Base-by-base conservation (phyloP, 2,888 invertebrate genomes). In the Agrenia bidenticulata region DNA sequence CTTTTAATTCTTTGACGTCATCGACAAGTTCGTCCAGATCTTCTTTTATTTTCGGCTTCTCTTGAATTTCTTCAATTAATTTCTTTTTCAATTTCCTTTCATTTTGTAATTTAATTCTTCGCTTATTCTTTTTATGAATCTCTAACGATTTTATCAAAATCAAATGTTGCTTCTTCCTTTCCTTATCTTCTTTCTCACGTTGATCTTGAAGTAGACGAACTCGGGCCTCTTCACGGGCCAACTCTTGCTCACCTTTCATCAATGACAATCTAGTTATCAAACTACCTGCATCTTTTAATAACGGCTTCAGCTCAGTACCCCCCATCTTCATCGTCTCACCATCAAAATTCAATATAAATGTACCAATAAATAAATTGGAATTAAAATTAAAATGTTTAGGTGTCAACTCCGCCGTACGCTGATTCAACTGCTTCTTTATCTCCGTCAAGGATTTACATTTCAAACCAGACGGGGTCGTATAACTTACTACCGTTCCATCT, bases 351-450 rank as follows among this genome's bases (percentile, higher is more conserved):
- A 55, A 27, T 27, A 27, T 32, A n/a, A 94, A 97, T 72, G 94
- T 93, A 1, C 98, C 98, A 42, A 97, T 86, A 69, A 94, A 86
- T 1, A 89, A 86, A 72, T 92, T 89, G 50, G 93, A 89, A 77
- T 90, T 93, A 82, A 94, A 96, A 70, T 91, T 93, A 81, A 97
- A 97, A 82, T 95, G 90, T 71, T 94, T 93, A 23, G 88, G 84
- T 1, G 87, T 87, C 62, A 96, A 81, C 76, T 88, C 88, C 2
- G 81, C 81, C 62, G 83, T 83, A 15, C 41, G 23, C 42, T 55
- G 55, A 19, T 55, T 55, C 13, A 79, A 79, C 79, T 87, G 86
- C 78, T 87, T 84, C 59, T 91, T 89, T 78, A 94, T 82, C 56
- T 68, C 68, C 26, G 56, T 64, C 23, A 68, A 24, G 9, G 61